These are phyloP conservation scores for Pollachius pollachius DNA, from an alignment of 2,113 vertebrate genomes.

Conservation along the genomic window DNA sequence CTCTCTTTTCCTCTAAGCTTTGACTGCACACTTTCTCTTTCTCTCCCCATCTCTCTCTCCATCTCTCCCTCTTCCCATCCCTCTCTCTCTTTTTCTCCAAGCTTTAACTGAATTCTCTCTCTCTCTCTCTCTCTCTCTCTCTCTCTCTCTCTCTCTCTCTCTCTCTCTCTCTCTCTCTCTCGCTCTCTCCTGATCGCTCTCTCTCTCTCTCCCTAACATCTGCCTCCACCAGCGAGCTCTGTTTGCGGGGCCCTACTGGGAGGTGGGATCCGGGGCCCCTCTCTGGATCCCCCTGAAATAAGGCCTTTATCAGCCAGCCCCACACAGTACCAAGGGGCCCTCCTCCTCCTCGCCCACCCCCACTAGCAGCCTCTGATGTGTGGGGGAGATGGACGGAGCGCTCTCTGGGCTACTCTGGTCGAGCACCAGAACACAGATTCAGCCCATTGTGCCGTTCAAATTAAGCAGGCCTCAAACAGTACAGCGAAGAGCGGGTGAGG, in stretches of 20 bases:
- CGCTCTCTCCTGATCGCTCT: slow-evolving; percentile 2
- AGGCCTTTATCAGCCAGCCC: slow-evolving; percentile 77
- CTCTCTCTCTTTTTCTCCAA: slow-evolving; percentile 29
- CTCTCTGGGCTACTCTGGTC: slow-evolving; percentile 68
- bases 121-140: slow-evolving; percentile 16
- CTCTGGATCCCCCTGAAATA: slow-evolving; percentile 74
- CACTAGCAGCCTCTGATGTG: slow-evolving; percentile 73
- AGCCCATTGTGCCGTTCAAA: slow-evolving; percentile 73
- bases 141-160: slow-evolving; percentile 23
- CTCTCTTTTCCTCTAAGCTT: slow-evolving; percentile 6
- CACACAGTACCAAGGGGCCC: slow-evolving; percentile 75
- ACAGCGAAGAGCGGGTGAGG: background rate
- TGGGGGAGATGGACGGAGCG: slow-evolving; percentile 74
- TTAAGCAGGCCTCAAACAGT: slow-evolving; percentile 74
- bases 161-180: slow-evolving; percentile 31
- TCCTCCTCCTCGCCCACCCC: slow-evolving; percentile 49
- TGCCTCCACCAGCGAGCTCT: slow-evolving; percentile 58
- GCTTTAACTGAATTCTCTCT: background rate
- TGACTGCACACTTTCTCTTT: background rate
- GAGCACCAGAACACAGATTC: slow-evolving; percentile 74
- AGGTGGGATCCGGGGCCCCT: slow-evolving; percentile 64
- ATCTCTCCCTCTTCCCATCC: slow-evolving; percentile 1
- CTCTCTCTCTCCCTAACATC: slow-evolving; percentile 36
- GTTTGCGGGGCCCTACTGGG: slow-evolving; percentile 62
- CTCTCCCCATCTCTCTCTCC: background rate